phyloP scores from a whole-genome alignment of 2,888 invertebrate genomes.

The Caenorhabditis sp. region DNA sequence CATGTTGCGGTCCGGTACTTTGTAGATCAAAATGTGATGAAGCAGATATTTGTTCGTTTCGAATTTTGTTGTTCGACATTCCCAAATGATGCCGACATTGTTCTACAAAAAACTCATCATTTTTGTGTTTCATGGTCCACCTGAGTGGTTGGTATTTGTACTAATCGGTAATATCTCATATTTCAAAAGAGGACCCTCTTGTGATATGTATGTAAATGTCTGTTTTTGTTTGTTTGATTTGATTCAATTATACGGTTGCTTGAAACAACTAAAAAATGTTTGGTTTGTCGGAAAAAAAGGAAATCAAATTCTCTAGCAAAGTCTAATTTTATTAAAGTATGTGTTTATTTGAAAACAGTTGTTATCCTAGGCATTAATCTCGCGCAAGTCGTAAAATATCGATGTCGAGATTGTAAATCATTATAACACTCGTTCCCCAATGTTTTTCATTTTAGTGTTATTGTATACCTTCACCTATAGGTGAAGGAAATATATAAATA shows the following conservation, averaged over 20 bases:
- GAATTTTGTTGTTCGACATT: slow-evolving; percentile 84
- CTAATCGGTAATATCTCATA: background rate
- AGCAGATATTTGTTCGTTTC: slow-evolving; percentile 83
- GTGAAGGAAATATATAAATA: background rate
- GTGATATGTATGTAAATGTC: background rate
- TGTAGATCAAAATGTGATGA: slow-evolving; percentile 85
- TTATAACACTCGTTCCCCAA: background rate
- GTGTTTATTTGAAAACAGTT: background rate
- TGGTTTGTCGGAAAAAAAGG: too few species aligned
- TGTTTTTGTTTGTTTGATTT: background rate
- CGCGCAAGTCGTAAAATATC: background rate
- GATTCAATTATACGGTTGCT: background rate
- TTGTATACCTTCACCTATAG: too few species aligned
- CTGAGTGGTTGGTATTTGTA: background rate
- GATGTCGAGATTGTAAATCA: background rate
- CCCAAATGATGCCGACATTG: slow-evolving; percentile 77
- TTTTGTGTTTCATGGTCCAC: slow-evolving; percentile 3
- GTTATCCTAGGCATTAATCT: background rate
- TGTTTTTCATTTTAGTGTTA: background rate
- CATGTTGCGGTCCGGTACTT: slow-evolving; percentile 85
- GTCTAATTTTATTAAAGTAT: background rate
- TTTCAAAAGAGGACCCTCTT: background rate
- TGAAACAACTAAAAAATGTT: background rate
- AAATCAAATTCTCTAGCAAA: background rate
- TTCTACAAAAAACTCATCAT: slow-evolving; percentile 52